Evolutionary conservation across 2,797 vertebrate genomes (phyloP).

Genomic region (Sparidentex hasta): DNA sequence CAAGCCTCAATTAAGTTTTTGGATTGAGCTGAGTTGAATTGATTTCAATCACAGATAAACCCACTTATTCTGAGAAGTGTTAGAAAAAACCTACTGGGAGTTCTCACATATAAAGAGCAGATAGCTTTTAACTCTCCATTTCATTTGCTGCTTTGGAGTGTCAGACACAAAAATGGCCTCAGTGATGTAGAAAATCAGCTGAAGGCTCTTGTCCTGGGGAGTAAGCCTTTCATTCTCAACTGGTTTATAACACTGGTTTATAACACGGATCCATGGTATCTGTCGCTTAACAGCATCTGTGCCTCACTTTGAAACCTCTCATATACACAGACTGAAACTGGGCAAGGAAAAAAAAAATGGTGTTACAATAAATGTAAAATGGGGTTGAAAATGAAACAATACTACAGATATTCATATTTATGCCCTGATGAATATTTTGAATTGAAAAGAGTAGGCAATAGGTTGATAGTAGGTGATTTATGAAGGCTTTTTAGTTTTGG

Average conservation of each 20-base stretch:
- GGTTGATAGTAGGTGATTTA: too few relatives aligned
- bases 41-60: constrained; percentile 50
- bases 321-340: neutral
- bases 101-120: constrained; percentile 32
- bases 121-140: constrained; percentile 46
- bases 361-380: neutral
- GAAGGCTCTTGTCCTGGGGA: constrained; percentile 8
- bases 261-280: constrained; percentile 1
- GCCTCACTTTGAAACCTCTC: constrained; percentile 4
- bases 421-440: too few relatives aligned
- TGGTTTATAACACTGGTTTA: neutral
- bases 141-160: constrained; percentile 35
- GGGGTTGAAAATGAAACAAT: neutral
- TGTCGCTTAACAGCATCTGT: neutral
- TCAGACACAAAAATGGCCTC: constrained; percentile 25
- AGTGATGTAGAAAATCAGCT: constrained; percentile 1
- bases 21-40: constrained; percentile 9
- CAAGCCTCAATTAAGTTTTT: constrained; percentile 12
- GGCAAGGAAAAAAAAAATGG: neutral
- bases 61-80: constrained; percentile 10
- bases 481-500: too few relatives aligned
- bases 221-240: neutral
- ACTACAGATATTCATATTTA: neutral
- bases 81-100: constrained; percentile 24
- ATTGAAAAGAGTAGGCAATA: too few relatives aligned